phyloP scores from a whole-genome alignment of 2,113 vertebrate genomes.

The Aptenodytes forsteri region DNA sequence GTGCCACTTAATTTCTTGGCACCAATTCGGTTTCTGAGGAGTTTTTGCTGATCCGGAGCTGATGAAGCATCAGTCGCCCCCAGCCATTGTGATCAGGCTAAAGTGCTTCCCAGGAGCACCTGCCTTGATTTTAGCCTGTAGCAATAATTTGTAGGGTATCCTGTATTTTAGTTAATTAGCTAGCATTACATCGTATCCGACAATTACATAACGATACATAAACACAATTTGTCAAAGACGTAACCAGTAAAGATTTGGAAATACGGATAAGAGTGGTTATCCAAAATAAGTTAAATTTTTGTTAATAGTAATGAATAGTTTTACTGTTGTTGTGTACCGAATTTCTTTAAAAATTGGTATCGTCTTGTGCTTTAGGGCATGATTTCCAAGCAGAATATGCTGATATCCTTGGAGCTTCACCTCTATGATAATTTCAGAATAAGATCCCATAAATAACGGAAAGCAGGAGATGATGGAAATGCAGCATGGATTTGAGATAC shows the following conservation, averaged over 20 bases:
- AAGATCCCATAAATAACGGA: not conserved
- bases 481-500: not conserved
- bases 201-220: no score
- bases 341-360: not conserved
- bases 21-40: accelerated
- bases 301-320: not conserved
- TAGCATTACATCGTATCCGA: not conserved
- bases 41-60: not conserved
- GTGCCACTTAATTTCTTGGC: not conserved
- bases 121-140: not conserved
- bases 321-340: not conserved
- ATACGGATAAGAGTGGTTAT: accelerated
- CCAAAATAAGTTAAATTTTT: not conserved
- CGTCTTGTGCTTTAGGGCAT: accelerated
- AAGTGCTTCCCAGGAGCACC: not conserved
- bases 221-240: not conserved
- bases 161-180: not conserved
- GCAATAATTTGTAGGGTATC: not conserved
- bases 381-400: not conserved
- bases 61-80: not conserved
- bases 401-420: not conserved
- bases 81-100: not conserved
- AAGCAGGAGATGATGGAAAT: not conserved
- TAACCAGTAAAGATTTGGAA: not conserved
- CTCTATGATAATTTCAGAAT: not conserved